Conservation (phyloP, 2,113 vertebrate species). For the Ceyx melanurus region DNA sequence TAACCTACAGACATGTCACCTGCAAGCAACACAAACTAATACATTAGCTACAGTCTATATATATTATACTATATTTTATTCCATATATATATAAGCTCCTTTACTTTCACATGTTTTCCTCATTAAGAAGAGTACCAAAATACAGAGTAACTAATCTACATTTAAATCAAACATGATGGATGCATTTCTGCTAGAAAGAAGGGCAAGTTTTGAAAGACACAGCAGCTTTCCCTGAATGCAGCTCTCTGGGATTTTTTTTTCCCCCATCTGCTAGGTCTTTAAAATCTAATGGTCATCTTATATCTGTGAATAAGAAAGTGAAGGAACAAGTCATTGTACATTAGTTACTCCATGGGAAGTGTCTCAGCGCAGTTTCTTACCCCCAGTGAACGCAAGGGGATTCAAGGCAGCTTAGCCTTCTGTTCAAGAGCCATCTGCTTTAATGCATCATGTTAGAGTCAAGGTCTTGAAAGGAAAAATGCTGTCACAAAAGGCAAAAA, state of each 20-base stretch:
- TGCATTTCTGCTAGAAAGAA: not conserved
- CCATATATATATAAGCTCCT: not conserved
- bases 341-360: conserved; percentile 62
- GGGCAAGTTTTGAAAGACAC: not conserved
- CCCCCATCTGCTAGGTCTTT: conserved; percentile 39
- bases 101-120: not conserved
- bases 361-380: conserved; percentile 30
- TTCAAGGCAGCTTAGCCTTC: conserved; percentile 50
- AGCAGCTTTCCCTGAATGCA: not conserved
- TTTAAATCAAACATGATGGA: not conserved
- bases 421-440: conserved; percentile 63
- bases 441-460: conserved; percentile 17
- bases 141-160: not conserved
- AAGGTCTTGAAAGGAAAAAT: conserved; percentile 55
- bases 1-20: not conserved
- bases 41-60: not conserved
- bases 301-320: conserved; percentile 26
- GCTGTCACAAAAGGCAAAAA: not conserved
- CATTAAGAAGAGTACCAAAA: not conserved
- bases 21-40: not conserved
- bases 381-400: not conserved
- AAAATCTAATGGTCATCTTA: conserved; percentile 49
- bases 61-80: not conserved
- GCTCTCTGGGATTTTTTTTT: not conserved
- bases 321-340: conserved; percentile 47